These are phyloP conservation scores for Clarias magur DNA, from an alignment of 2,113 vertebrate species.

Conservation along the genomic window DNA sequence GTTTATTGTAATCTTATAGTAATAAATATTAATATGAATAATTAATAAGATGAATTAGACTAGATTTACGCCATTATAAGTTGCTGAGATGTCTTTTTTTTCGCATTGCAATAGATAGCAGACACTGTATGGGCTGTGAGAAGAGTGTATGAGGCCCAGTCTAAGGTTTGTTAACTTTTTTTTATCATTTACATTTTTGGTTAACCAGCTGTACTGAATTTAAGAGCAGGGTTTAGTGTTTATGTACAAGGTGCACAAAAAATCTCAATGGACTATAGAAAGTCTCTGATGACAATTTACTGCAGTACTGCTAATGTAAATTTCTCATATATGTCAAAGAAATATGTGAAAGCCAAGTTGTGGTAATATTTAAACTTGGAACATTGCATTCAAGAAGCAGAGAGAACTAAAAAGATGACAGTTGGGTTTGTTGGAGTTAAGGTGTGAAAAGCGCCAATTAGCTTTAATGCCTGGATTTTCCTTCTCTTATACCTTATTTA, in stretches of 20 bases:
- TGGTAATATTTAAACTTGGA: background rate
- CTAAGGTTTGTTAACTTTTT: background rate
- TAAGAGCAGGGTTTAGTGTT: background rate
- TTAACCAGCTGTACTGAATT: background rate
- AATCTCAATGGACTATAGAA: background rate
- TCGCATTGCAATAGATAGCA: background rate
- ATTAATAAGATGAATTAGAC: too few relatives aligned
- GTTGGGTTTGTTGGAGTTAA: constrained; percentile 21
- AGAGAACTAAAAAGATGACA: constrained; percentile 17
- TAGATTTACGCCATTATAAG: too few relatives aligned
- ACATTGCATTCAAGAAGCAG: background rate
- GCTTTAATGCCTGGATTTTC: constrained; percentile 7
- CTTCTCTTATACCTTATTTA: constrained; percentile 42
- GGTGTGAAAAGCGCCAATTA: constrained; percentile 25
- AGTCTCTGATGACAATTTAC: background rate
- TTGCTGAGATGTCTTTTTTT: too few relatives aligned
- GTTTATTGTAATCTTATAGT: too few relatives aligned
- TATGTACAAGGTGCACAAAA: background rate
- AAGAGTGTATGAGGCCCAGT: background rate
- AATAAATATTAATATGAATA: too few relatives aligned
- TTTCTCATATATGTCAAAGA: background rate
- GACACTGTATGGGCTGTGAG: background rate
- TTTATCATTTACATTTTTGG: background rate
- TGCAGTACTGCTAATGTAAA: background rate
- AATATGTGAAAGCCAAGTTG: background rate